These are phyloP conservation scores for Mastacembelus armatus DNA, from an alignment of 2,797 vertebrate species.

Conservation along the genomic window DNA sequence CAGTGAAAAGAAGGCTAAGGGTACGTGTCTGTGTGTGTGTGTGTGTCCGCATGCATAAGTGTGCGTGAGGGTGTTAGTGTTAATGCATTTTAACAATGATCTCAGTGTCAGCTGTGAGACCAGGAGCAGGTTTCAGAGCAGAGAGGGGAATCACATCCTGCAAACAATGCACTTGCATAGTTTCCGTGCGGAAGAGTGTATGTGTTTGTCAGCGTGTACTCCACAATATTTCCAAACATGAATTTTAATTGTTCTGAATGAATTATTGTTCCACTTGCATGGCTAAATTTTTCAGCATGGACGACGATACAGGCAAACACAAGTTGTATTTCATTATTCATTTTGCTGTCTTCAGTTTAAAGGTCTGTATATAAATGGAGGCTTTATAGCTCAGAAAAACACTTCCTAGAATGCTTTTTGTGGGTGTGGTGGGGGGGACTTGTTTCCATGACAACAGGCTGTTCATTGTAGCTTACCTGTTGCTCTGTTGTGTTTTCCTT, in stretches of 20 bases:
- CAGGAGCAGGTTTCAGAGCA: constrained; percentile 64
- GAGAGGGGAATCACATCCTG: constrained; percentile 40
- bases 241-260: constrained; percentile 41
- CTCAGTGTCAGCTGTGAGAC: constrained; percentile 63
- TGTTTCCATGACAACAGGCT: constrained; percentile 24
- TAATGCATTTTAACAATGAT: constrained; percentile 66
- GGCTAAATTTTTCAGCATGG: constrained; percentile 1
- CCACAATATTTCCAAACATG: constrained; percentile 14
- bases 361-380: constrained; percentile 7
- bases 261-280: constrained; percentile 35
- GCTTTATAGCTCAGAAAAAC: not conserved
- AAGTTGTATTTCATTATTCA: constrained; percentile 38
- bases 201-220: constrained; percentile 5
- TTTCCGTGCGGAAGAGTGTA: constrained; percentile 6
- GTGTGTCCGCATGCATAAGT: not conserved
- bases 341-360: constrained; percentile 10
- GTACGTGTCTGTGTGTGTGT: constrained; percentile 19
- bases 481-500: not conserved
- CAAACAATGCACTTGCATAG: constrained; percentile 28
- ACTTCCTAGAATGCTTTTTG: constrained; percentile 1
- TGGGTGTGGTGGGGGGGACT: not conserved
- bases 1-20: constrained; percentile 39
- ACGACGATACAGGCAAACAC: constrained; percentile 15
- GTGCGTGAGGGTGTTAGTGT: constrained; percentile 23
- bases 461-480: constrained; percentile 1